Evolutionary conservation across 2,113 vertebrate genomes (phyloP), one percentile per base, ranked within the genome.

Genomic region (Serilophus lunatus): DNA sequence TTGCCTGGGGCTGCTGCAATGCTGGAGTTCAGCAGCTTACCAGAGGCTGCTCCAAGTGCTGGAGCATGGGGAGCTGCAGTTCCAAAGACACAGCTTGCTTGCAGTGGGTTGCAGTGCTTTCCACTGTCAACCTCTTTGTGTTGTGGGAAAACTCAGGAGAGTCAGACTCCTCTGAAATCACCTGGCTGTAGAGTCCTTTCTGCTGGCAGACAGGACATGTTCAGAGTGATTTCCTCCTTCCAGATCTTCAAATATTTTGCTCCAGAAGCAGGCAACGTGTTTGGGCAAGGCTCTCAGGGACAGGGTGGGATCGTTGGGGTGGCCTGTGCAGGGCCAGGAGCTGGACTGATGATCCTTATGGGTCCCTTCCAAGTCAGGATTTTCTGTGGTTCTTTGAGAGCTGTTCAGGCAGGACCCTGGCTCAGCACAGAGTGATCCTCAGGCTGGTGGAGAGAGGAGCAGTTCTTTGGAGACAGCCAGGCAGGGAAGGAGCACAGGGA

Each of bases 81-180:
- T 54, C 70, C 53, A 44, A 3, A 2, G 5, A 50, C 68, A 25
- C 18, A 33, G n/a, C 47, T n/a, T 70, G 25, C 38, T 75, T n/a
- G 33, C 45, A 38, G n/a, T 1, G 0, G 10, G 6, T 65, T 51
- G 23, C 36, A 18, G 42, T 65, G 33, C 61, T 75, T 9, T 59
- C 42, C 54, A 10, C 42, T 59, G 2, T 3, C 20, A 86, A 2
- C 12, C 23, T 5, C 13, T 71, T 19, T 12, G 5, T 1, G 0
- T 5, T 50, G 10, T 61, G 38, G 47, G 45, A 80, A 14, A 29
- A 20, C 28, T 53, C 2, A 1, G 7, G 50, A 57, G 61, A 90
- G 57, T 53, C 51, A 18, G 47, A 51, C 19, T 45, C 12, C 6
- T 6, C 29, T 50, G 57, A 44, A 57, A 24, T 68, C 26, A 3